Evolutionary conservation across 1,140 invertebrate species (phyloP).

Genomic region (Drosophila takahashii): DNA sequence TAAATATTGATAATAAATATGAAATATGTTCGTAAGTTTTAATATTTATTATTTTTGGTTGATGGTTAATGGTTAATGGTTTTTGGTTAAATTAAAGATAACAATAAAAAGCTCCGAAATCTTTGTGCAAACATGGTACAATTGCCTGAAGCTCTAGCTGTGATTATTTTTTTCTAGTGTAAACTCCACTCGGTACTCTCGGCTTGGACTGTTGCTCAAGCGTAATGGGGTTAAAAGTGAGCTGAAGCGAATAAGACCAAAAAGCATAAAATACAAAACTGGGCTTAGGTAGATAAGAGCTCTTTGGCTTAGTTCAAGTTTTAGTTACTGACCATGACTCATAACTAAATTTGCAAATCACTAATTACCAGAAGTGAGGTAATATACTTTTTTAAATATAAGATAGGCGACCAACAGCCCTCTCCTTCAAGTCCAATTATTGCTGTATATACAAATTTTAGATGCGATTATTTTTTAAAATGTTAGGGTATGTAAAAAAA

Average conservation of each 20-base stretch:
- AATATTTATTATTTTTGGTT: too few species aligned
- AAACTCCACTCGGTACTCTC: conserved; percentile 19
- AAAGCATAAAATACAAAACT: conserved; percentile 26
- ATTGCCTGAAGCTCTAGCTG: too few species aligned
- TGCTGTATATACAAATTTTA: background rate
- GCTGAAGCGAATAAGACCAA: conserved; percentile 71
- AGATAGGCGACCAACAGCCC: background rate
- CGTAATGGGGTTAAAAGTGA: conserved; percentile 81
- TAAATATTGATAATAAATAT: too few species aligned
- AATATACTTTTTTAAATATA: conserved; percentile 44
- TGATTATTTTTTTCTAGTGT: conserved; percentile 4
- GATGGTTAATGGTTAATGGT: too few species aligned
- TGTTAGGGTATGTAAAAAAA: conserved; percentile 29
- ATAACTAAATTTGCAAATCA: conserved; percentile 42
- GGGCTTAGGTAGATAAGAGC: conserved; percentile 46
- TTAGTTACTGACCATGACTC: conserved; percentile 38
- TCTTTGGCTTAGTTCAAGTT: conserved; percentile 16
- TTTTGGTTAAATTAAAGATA: too few species aligned
- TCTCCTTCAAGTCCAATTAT: background rate
- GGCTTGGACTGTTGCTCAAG: conserved; percentile 68
- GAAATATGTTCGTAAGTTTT: too few species aligned
- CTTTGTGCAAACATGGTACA: too few species aligned
- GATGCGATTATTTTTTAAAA: conserved; percentile 41
- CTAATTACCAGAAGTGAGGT: conserved; percentile 45
- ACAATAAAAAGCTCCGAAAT: too few species aligned